A percentile compares a stretch with the other conserved stretches of the same genome.
Conservation (phyloP, 2,888 invertebrate genomes). For the Aspidapion aeneum region DNA sequence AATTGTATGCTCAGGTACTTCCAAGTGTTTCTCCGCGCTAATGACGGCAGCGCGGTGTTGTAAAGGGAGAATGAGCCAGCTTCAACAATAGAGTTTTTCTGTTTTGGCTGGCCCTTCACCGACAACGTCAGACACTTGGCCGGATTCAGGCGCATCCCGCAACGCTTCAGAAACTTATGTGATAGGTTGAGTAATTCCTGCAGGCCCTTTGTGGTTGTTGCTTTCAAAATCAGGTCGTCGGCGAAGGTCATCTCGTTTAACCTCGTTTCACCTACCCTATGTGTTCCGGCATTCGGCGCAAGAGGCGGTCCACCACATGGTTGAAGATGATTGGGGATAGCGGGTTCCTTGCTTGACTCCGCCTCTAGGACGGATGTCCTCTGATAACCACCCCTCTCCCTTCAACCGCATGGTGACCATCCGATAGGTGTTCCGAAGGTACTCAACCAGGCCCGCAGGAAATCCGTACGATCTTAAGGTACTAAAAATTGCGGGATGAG, state of each 20-base stretch:
- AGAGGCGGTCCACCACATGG: slow-evolving; percentile 3
- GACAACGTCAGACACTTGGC: slow-evolving; percentile 1
- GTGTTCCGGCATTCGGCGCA: neutral
- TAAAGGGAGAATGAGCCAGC: neutral
- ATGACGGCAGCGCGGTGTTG: neutral
- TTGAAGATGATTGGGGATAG: slow-evolving; percentile 9
- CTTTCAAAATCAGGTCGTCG: neutral
- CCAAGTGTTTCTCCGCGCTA: neutral
- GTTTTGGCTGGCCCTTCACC: slow-evolving; percentile 1
- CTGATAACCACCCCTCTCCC: neutral
- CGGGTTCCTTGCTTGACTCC: too few species aligned
- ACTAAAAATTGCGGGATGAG: slow-evolving; percentile 29
- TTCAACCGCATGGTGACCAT: neutral
- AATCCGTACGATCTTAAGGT: slow-evolving; percentile 36
- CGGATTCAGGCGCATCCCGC: slow-evolving; percentile 3
- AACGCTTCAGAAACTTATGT: neutral
- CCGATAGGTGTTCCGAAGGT: neutral
- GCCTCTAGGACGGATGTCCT: too few species aligned
- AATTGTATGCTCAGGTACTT: slow-evolving; percentile 3
- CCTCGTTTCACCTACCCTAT: neutral
- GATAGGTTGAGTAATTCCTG: neutral
- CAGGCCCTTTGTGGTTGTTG: slow-evolving; percentile 1
- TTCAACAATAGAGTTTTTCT: neutral
- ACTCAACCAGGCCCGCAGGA: slow-evolving; percentile 27
- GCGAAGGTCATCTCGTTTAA: neutral